Base-by-base conservation (phyloP, 2,797 vertebrate genomes). In the Etheostoma perlongum region DNA sequence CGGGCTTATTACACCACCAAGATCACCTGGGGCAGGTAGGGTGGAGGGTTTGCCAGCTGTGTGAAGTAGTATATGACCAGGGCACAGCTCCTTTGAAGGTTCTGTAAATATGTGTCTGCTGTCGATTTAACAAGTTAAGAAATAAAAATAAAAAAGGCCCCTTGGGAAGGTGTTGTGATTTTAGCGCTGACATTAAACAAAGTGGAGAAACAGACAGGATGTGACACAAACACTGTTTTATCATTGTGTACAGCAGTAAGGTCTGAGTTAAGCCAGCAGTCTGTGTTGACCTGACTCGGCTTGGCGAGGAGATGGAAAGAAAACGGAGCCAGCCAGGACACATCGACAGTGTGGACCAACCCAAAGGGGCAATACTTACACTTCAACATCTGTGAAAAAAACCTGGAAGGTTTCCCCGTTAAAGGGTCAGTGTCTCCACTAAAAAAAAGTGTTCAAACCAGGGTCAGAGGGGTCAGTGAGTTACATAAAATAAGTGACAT, bases 91-190 rank as follows among this genome's bases (percentile, higher is more conserved):
- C 87, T 86, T 91, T 92, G 78, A 92, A 90, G 85, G 79, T 72
- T 79, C 30, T 11, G 88, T 88, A 86, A 92, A 94, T 91, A 93
- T 94, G 91, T 87, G 81, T 57, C 72, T 60, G 76, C 65, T 85
- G 77, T 91, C 44, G 18, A 89, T 84, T 90, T 82, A 89, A 90
- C 81, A 81, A 44, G 74, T 85, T 78, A 62, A n/a, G 30, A 30
- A 30, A 30, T 54, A 67, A 70, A 82, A 82, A 48, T 3, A 58
- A 68, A 71, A 77, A 84, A 73, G 51, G 51, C 42, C 64, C 33
- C 58, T 72, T 58, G 62, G 59, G 60, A 72, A 72, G 86, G 76
- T 79, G 72, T 78, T 84, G 69, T 52, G 72, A 91, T 87, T 86
- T 59, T 46, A 52, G 59, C 7, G 27, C 52, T 0, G 9, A 81